Evolutionary conservation across 2,888 invertebrate genomes (phyloP), one percentile per base, ranked within the genome.

Genomic region (Aphelenchoides bicaudatus): DNA sequence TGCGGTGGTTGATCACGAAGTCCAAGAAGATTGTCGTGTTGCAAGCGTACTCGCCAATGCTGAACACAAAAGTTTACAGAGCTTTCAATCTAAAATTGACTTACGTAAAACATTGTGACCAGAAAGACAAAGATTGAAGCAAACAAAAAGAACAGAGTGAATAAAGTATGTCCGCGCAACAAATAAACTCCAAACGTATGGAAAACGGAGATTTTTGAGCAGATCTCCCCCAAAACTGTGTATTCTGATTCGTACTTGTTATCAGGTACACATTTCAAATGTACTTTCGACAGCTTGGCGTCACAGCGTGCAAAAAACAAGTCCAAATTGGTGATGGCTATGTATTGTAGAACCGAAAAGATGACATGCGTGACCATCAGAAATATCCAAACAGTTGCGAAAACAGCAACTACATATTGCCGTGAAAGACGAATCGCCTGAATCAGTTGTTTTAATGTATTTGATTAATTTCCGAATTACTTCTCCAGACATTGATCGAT

Each of bases 401-500:
- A 76, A 3, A 77, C 63, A 2, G 65, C 62, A 30, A 75, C 61
- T 5, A 75, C 75, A 39, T 53, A 72, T 19, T 67, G 51, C 39
- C 67, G 57, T 1, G 76, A 75, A 3, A 76, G 58, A 25, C 69
- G 72, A 13, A 76, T 75, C n/a, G n/a, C n/a, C n/a, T n/a, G n/a
- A n/a, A n/a, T n/a, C n/a, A n/a, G n/a, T n/a, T n/a, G n/a, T n/a
- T n/a, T n/a, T n/a, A n/a, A n/a, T n/a, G n/a, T n/a, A n/a, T n/a
- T n/a, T n/a, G n/a, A n/a, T n/a, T n/a, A n/a, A n/a, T n/a, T n/a
- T n/a, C n/a, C n/a, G n/a, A n/a, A n/a, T n/a, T 2, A 73, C 72
- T 51, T 72, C 70, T 16, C 76, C 76, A 16, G 72, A 66, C 76
- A 76, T 76, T 23, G 76, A 77, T 0, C 74, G 65, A 49, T 71